Percentiles rank a stretch among this genome's conserved stretches.
These are phyloP conservation scores for Girardinichthys multiradiatus DNA, from an alignment of 2,113 vertebrate species.

Conservation along the genomic window DNA sequence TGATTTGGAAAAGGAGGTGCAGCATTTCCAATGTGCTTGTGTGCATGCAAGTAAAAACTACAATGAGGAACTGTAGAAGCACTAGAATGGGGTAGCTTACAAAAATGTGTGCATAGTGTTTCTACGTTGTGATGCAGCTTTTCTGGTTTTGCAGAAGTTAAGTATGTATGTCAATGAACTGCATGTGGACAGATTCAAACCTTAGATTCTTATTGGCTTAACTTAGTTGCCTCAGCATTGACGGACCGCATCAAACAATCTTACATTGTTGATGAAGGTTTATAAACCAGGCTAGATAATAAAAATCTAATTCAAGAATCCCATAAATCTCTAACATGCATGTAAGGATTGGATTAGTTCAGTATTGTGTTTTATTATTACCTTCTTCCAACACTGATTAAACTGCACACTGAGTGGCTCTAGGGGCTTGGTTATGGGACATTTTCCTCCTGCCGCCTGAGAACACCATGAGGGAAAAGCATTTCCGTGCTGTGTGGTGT, in stretches of 20 bases:
- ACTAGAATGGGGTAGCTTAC: too few species aligned
- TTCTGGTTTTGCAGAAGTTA: too few species aligned
- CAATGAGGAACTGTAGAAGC: too few species aligned
- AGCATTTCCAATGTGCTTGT: too few species aligned
- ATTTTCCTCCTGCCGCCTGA: constrained; percentile 18
- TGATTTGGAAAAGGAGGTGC: too few species aligned
- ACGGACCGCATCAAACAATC: background rate
- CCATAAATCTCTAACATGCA: constrained; percentile 46
- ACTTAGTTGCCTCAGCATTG: background rate
- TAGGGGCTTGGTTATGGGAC: constrained; percentile 2
- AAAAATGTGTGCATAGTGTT: too few species aligned
- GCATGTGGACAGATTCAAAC: background rate
- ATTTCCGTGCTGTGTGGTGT: constrained; percentile 5
- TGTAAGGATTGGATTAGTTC: constrained; percentile 17
- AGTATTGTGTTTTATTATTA: constrained; percentile 30
- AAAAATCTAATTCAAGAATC: constrained; percentile 40
- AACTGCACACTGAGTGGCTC: constrained; percentile 17
- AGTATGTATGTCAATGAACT: too few species aligned
- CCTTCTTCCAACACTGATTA: constrained; percentile 20
- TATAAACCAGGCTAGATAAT: constrained; percentile 28
- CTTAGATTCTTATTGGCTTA: background rate
- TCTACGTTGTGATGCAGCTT: too few species aligned
- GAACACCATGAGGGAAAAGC: constrained; percentile 7
- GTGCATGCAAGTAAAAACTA: too few species aligned
- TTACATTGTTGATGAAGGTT: background rate